Conservation (phyloP, 2,888 invertebrate genomes). For the Caenorhabditis uteleia region DNA sequence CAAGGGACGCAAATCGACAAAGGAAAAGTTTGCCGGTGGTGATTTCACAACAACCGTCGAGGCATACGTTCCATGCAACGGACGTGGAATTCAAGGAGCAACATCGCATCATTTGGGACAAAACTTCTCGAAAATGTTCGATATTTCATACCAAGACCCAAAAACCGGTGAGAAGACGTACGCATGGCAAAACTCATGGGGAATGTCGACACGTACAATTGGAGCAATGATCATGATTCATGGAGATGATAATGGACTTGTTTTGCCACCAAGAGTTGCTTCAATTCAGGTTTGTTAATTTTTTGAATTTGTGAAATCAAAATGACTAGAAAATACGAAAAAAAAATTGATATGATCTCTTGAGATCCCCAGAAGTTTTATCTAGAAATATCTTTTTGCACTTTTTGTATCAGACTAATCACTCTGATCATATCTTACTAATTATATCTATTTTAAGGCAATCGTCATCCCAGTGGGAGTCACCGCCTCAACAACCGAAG, state of each 20-base stretch:
- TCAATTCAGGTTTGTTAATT: conserved; percentile 83
- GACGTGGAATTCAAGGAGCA: conserved; percentile 78
- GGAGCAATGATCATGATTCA: conserved; percentile 83
- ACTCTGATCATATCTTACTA: too few species aligned
- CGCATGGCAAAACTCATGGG: conserved; percentile 98
- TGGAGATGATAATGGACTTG: conserved; percentile 93
- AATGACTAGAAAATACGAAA: background rate
- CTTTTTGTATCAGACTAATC: too few species aligned
- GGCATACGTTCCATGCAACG: conserved; percentile 79
- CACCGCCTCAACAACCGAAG: conserved; percentile 81
- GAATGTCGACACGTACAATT: conserved; percentile 93
- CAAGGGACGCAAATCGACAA: conserved; percentile 74
- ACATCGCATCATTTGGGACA: conserved; percentile 98
- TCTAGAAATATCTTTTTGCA: too few species aligned
- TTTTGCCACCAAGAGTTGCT: conserved; percentile 91
- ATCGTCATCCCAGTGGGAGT: conserved; percentile 95
- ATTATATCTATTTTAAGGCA: conserved; percentile 71
- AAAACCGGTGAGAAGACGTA: conserved; percentile 73
- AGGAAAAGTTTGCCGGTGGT: conserved; percentile 96
- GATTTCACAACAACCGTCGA: conserved; percentile 97
- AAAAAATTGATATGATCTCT: too few species aligned
- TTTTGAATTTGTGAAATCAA: conserved; percentile 4
- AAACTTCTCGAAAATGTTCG: conserved; percentile 99
- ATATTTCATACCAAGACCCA: conserved; percentile 91
- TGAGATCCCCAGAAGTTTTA: too few species aligned